Evolutionary conservation across 2,888 invertebrate genomes (phyloP), one percentile per base, ranked within the genome.

Genomic region (Anticlea derivata): DNA sequence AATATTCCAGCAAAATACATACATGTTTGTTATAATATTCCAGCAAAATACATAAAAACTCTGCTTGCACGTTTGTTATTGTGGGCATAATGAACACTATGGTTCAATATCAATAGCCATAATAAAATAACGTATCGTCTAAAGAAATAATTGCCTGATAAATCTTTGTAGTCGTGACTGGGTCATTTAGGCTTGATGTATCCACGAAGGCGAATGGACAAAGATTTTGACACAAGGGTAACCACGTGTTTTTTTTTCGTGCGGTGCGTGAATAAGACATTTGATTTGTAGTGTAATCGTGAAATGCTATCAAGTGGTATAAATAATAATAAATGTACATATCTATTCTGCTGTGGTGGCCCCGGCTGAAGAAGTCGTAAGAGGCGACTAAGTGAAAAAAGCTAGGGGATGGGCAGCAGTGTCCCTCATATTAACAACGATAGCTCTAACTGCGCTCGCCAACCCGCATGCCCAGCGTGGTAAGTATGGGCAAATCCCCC

Each of bases 231-330:
- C 82, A 80, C 83, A 83, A 85, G 83, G 83, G 75, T 75, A 75
- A 73, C 70, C 48, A 57, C 63, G 50, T 63, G 61, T 46, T 56
- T 60, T 71, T 66, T 66, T 60, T 60, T 65, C 78, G 78, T 79
- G 80, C 63, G 41, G 60, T 34, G 63, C 80, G 78, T 84, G 85
- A 82, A 83, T 85, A 83, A 83, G 82, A 75, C 79, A 83, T 85
- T 84, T 81, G 65, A 60, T 66, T 61, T 65, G 52, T 56, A 55
- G 20, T 35, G 46, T 20, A 20, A 63, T 63, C 69, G 72, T 70
- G 71, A 75, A 70, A 78, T 76, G 70, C 65, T 75, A 74, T 60
- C 65, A 57, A 61, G 55, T 70, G 56, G n/a, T n/a, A n/a, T n/a
- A n/a, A n/a, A n/a, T n/a, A n/a, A n/a, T n/a, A n/a, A n/a, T n/a